phyloP scores from a whole-genome alignment of 2,113 vertebrate genomes.

The Shinisaurus crocodilurus region DNA sequence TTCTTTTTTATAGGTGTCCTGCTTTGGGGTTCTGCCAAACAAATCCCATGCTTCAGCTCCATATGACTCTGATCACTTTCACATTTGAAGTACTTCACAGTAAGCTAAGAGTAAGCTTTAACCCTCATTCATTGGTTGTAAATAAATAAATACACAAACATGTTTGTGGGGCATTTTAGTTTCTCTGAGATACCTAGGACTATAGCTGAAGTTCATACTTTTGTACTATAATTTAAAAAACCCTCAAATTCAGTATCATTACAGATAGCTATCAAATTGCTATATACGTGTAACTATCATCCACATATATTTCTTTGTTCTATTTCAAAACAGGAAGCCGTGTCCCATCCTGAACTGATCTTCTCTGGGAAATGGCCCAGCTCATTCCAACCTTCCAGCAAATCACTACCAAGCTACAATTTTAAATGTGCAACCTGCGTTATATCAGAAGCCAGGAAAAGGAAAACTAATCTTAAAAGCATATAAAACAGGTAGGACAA shows the following conservation, averaged over 20 bases:
- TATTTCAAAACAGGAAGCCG: background rate
- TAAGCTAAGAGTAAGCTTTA: background rate
- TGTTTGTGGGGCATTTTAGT: background rate
- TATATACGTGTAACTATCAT: background rate
- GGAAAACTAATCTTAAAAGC: background rate
- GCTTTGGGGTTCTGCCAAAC: background rate
- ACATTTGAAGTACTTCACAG: background rate
- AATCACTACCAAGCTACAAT: background rate
- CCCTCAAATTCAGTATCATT: background rate
- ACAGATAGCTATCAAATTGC: background rate
- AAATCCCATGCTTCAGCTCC: background rate
- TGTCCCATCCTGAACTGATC: background rate
- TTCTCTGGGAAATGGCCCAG: conserved; percentile 2
- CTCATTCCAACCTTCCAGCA: background rate
- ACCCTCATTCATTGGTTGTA: background rate
- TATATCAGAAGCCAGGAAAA: background rate
- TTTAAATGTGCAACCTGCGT: background rate
- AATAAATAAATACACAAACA: background rate
- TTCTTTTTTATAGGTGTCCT: conserved; percentile 3
- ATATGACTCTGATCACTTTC: background rate
- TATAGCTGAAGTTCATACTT: background rate
- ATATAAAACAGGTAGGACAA: conserved; percentile 9
- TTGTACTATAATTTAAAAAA: background rate
- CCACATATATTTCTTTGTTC: background rate
- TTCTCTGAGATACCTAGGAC: background rate